Conservation (phyloP, 2,113 vertebrate species). For the Bubo blakistoni region DNA sequence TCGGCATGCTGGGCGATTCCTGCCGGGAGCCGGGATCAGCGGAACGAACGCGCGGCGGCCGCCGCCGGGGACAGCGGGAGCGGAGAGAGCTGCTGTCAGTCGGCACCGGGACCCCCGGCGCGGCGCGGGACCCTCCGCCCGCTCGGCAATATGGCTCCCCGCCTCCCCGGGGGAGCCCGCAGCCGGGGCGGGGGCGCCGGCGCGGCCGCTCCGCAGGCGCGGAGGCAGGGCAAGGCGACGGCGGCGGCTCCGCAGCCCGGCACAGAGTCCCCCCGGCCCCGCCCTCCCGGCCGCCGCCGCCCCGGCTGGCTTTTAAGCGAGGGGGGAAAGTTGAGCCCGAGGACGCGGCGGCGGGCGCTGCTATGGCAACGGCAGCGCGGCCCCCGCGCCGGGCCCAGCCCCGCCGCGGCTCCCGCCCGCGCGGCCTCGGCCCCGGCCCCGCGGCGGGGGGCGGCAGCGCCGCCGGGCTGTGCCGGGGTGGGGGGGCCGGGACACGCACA, state of each 20-base stretch:
- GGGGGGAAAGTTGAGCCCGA: conserved; percentile 61
- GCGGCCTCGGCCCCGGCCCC: too few relatives aligned
- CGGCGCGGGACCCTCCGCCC: background rate
- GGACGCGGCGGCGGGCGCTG: conserved; percentile 48
- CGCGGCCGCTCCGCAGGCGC: background rate
- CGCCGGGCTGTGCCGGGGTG: too few relatives aligned
- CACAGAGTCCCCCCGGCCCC: background rate
- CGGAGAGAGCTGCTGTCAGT: accelerated
- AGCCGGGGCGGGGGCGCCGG: background rate
- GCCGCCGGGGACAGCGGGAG: background rate
- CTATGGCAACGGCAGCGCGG: conserved; percentile 60
- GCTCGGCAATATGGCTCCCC: background rate
- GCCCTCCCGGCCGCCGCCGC: background rate
- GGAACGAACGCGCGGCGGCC: background rate
- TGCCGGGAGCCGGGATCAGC: background rate
- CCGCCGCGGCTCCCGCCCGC: too few relatives aligned
- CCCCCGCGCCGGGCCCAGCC: too few relatives aligned
- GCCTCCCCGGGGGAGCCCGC: background rate
- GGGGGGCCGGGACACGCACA: too few relatives aligned
- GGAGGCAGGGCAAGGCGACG: background rate
- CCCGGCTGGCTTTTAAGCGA: conserved; percentile 4
- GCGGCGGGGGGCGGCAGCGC: background rate
- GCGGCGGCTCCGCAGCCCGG: background rate
- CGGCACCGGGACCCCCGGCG: accelerated
- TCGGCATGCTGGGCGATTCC: conserved; percentile 67